phyloP scores from a whole-genome alignment of 2,113 vertebrate genomes.

The Gymnocephalus cernua region DNA sequence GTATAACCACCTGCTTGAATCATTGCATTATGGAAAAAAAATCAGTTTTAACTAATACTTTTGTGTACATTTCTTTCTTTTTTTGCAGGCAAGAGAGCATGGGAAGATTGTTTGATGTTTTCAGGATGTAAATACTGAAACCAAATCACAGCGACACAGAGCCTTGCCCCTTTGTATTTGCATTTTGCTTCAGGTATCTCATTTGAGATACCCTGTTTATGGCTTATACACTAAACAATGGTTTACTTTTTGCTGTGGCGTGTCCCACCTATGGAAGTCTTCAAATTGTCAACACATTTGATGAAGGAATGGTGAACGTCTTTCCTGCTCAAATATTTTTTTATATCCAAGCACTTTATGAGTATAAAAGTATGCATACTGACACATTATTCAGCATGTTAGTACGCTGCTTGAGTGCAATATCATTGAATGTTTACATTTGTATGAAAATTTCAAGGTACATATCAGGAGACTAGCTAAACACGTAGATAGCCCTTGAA shows the following conservation, averaged over 20 bases:
- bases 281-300: slow-evolving; percentile 10
- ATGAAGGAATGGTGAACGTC: slow-evolving; percentile 30
- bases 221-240: slow-evolving; percentile 39
- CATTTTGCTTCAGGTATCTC: slow-evolving; percentile 60
- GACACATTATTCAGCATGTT: slow-evolving; percentile 46
- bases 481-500: slow-evolving; percentile 44
- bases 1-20: slow-evolving; percentile 12
- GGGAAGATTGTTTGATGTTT: slow-evolving; percentile 82
- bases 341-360: slow-evolving; percentile 83
- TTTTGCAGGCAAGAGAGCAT: slow-evolving; percentile 81
- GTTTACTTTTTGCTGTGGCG: slow-evolving; percentile 42
- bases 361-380: slow-evolving; percentile 51
- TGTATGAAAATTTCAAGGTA: slow-evolving; percentile 62
- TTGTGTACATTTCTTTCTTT: slow-evolving; percentile 17
- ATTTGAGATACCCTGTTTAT: slow-evolving; percentile 25
- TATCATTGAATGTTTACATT: slow-evolving; percentile 80
- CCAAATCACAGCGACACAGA: slow-evolving; percentile 61
- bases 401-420: slow-evolving; percentile 74
- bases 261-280: slow-evolving; percentile 27
- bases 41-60: slow-evolving; percentile 1
- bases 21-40: slow-evolving; percentile 17
- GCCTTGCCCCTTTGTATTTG: slow-evolving; percentile 36
- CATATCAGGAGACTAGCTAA: slow-evolving; percentile 57
- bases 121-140: slow-evolving; percentile 62
- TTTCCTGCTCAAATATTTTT: slow-evolving; percentile 56